These are phyloP conservation scores for Catharus ustulatus DNA, from an alignment of 2,797 vertebrate genomes.

Conservation along the genomic window DNA sequence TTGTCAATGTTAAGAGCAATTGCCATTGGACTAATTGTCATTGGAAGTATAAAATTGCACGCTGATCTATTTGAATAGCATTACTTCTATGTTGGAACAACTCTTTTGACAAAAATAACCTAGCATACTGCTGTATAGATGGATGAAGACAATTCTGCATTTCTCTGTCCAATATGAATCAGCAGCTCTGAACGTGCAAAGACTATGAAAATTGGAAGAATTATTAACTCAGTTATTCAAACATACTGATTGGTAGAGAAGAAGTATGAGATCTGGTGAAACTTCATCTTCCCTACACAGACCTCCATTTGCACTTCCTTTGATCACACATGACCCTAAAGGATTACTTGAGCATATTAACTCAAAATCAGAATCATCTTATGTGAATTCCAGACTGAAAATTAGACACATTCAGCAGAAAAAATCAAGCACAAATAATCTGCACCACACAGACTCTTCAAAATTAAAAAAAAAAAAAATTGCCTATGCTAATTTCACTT, in stretches of 20 bases:
- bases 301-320: neutral
- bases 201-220: neutral
- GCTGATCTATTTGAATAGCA: neutral
- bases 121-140: neutral
- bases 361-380: neutral
- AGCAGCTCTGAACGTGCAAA: neutral
- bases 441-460: neutral
- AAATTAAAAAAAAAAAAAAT: neutral
- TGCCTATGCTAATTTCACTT: neutral
- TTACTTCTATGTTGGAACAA: neutral
- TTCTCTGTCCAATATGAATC: neutral
- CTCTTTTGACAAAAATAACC: neutral
- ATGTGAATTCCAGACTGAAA: neutral
- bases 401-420: neutral
- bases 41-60: neutral
- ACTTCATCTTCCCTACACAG: neutral
- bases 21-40: neutral
- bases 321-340: neutral
- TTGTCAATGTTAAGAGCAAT: neutral
- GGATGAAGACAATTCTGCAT: neutral
- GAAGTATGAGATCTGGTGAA: neutral
- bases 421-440: neutral
- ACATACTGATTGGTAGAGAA: neutral
- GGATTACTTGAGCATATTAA: neutral
- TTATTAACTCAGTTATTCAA: neutral